phyloP scores from a whole-genome alignment of 1,140 invertebrate species.

The Anastatus disparis region DNA sequence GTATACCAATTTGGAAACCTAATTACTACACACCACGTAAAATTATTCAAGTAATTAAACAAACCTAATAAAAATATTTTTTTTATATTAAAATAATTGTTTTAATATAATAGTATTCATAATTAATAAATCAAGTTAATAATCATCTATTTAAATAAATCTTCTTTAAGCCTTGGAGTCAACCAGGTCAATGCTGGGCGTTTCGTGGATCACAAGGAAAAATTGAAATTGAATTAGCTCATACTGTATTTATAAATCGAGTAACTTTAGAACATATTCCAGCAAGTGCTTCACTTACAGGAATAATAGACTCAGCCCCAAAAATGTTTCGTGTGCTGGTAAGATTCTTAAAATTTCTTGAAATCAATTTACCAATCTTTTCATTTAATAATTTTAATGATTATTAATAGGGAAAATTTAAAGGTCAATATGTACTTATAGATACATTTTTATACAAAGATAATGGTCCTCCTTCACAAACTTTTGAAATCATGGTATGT shows the following conservation, averaged over 20 bases:
- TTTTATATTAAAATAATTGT: too few species aligned
- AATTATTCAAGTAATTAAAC: conserved; percentile 51
- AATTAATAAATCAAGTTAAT: too few species aligned
- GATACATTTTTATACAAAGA: conserved; percentile 49
- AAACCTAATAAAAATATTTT: neutral
- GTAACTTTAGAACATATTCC: conserved; percentile 92
- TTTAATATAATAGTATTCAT: too few species aligned
- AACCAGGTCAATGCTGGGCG: conserved; percentile 94
- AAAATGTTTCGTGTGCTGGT: conserved; percentile 86
- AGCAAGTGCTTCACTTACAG: conserved; percentile 75
- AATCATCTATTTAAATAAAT: neutral
- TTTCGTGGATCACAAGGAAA: conserved; percentile 87
- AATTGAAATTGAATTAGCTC: conserved; percentile 56
- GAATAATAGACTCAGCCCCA: conserved; percentile 91
- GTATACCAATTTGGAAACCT: conserved; percentile 53
- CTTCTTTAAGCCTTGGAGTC: conserved; percentile 8
- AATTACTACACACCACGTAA: conserved; percentile 52
- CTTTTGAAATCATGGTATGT: conserved; percentile 50
- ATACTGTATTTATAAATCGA: conserved; percentile 67
- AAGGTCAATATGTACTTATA: conserved; percentile 14
- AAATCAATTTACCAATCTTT: conserved; percentile 22
- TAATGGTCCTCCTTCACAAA: conserved; percentile 49
- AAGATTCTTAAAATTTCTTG: conserved; percentile 48
- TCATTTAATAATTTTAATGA: conserved; percentile 18
- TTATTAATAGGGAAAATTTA: conserved; percentile 41